Evolutionary conservation across 1,140 invertebrate genomes (phyloP), one percentile per base, ranked within the genome.

Genomic region (Andrena cerasifolii): DNA sequence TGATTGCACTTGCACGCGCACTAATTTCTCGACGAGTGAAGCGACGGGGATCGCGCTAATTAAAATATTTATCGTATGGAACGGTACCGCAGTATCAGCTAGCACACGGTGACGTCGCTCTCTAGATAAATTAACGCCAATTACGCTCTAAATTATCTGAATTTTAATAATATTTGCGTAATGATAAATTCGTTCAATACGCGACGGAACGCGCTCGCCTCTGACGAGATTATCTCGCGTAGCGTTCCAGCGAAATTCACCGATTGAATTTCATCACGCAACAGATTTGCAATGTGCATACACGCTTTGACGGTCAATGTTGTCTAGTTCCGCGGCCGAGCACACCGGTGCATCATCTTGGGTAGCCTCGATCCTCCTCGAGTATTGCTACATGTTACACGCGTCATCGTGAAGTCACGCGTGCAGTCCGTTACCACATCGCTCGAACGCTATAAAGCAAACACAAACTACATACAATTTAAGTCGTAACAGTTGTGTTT

Each of bases 81-180:
- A 24, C 14, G 18, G 26, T 14, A 43, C 28, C 0, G 24, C 47
- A 31, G 21, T 12, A n/a, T 10, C 4, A 5, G 70, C 12, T 77
- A 33, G 1, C 33, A 21, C 1, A 31, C 10, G 1, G 6, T 71
- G 26, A 71, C 56, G 45, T 61, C 33, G 43, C 0, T 0, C 28
- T 28, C 0, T 53, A 77, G 54, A 70, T 71, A 77, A 71, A 77
- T 36, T 14, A 26, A 21, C 5, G 24, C 5, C 24, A 53, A 61
- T 77, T 71, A 71, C 33, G n/a, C 47, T 53, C 31, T 33, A 61
- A 71, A 71, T 77, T 77, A 71, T 77, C 45, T 40, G 14, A 61
- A 43, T 43, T 70, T 70, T 77, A 71, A 71, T 28, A 71, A 61
- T 40, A 77, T 71, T 77, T 77, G 61, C 24, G 24, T 71, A 77